Evolutionary conservation across 2,888 invertebrate genomes (phyloP), one percentile per base, ranked within the genome.

Genomic region (Hydraecia micacea): DNA sequence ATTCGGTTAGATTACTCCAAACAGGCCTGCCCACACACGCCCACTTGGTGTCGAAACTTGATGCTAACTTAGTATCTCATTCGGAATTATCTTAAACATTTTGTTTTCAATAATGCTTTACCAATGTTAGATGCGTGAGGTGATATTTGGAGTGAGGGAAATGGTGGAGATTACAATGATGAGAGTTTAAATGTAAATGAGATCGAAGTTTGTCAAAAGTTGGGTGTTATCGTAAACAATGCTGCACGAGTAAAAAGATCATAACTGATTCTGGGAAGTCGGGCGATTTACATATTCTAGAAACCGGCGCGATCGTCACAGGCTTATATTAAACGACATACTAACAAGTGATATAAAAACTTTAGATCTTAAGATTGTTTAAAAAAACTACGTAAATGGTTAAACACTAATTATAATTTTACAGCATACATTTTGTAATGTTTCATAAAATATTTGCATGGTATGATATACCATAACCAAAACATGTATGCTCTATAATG

Each of bases 21-120:
- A 85, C 83, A 67, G 74, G 72, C 58, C 79, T 79, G 79, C 91
- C 90, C 88, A 90, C 91, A 74, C 80, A 79, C 88, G 82, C 90
- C 91, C 82, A 90, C 90, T 74, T 69, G 25, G 55, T 77, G 75
- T 70, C 79, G 75, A 83, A 87, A 86, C 83, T 77, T 86, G 77
- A 82, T 73, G 65, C 15, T 58, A 81, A 74, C 58, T 73, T 80
- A 79, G 58, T 74, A 71, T 52, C 70, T 73, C n/a, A 73, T 32
- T 72, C 18, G 36, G 42, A 60, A 7, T 73, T 66, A 77, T 65
- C 71, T 73, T 71, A 62, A 68, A 60, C 60, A 60, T 84, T 74
- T 72, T 67, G 81, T 85, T 73, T 75, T 39, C 42, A 67, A 71
- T 67, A 63, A 73, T 52, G 63, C 28, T 80, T 55, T 75, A 49